Base-by-base conservation (phyloP, 2,888 invertebrate species). In the Sycophila texana region DNA sequence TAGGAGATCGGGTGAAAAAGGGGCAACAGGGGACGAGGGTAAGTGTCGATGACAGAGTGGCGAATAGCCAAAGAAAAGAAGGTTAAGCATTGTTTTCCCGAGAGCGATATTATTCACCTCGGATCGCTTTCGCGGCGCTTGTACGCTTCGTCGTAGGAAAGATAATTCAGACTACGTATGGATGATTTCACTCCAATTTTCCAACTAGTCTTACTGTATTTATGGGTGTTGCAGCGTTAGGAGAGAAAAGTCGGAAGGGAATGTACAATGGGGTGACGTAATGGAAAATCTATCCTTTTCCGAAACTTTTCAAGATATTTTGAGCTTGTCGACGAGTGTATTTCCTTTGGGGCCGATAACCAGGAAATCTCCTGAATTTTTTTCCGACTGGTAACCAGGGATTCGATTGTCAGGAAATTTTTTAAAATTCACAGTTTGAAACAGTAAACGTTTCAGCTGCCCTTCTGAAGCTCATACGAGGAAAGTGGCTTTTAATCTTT, bases 41-140 rank as follows among this genome's bases (percentile, higher is more conserved):
- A 7, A n/a, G 26, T 7, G 39, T 12, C 49, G 53, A 66, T 57
- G 66, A 58, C 66, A 55, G 49, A 51, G 60, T 49, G 58, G 51
- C 39, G 65, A 14, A 2, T 39, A 7, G 30, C 30, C 30, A 30
- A 7, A 39, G 39, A 39, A 10, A 39, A 39, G 39, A 39, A 39
- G 39, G 39, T 39, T 39, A 39, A 39, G 10, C 53, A 55, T 78
- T 67, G 73, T 68, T 73, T 55, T 49, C 26, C 47, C 63, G 61
- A 13, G 30, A 60, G 53, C 66, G 53, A 67, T 67, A 73, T 73
- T 67, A 61, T 68, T 39, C 39, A 39, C 10, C 39, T 39, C 39
- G 39, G 10, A 5, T 39, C 39, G 39, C 7, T 39, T 39, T 67
- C n/a, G 14, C 47, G 10, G 13, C 55, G 55, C 22, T 18, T 2